phyloP scores from a whole-genome alignment of 2,113 vertebrate genomes.

The Actinemys pallida region DNA sequence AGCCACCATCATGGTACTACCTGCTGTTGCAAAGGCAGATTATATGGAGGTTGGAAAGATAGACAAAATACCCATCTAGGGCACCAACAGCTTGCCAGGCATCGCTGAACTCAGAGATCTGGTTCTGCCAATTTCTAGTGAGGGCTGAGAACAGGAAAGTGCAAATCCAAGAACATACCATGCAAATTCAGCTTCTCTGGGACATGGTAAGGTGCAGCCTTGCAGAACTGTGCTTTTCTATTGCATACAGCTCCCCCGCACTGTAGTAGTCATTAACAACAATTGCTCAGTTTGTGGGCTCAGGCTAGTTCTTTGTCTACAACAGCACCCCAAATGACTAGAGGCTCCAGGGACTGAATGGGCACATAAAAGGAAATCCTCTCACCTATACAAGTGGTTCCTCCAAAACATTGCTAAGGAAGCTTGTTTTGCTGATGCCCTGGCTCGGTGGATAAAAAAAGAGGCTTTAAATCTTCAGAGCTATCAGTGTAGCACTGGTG shows the following conservation, averaged over 20 bases:
- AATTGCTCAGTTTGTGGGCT: not conserved
- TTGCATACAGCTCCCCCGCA: not conserved
- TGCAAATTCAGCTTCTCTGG: accelerated
- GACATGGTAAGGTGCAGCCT: accelerated
- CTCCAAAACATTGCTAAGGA: not conserved
- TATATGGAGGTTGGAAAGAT: not conserved
- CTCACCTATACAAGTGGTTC: not conserved
- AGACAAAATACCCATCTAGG: not conserved
- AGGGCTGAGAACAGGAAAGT: accelerated
- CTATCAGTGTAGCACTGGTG: not conserved
- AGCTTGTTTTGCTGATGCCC: not conserved
- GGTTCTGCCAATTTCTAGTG: not conserved
- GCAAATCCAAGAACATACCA: not conserved
- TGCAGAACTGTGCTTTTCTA: accelerated
- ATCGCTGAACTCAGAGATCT: not conserved
- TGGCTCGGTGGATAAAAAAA: not conserved
- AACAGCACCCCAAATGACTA: not conserved
- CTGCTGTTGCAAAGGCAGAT: not conserved
- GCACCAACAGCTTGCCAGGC: not conserved
- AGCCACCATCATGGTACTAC: not conserved
- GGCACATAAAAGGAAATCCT: not conserved
- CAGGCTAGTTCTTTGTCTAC: not conserved
- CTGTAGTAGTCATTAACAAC: accelerated
- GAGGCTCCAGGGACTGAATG: accelerated
- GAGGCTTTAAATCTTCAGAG: not conserved